Percentiles rank a stretch among this genome's conserved stretches.
Evolutionary conservation across 2,888 invertebrate genomes (phyloP).

Genomic region (Diplazon laetatorius): DNA sequence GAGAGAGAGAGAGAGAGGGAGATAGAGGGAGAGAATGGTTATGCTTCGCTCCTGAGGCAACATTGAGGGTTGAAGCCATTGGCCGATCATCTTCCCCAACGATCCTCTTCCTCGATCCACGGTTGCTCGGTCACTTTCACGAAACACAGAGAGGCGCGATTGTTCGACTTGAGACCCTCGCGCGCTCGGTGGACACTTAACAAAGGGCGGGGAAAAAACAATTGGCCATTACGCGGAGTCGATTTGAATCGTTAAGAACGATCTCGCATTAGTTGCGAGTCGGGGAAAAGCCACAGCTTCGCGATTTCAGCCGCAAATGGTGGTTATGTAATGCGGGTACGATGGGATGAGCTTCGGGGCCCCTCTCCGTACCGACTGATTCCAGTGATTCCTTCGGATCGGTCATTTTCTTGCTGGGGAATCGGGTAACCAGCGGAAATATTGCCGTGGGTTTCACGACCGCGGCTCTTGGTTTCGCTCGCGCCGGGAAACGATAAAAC

Average conservation of each 20-base stretch:
- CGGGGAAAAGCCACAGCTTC: conserved; percentile 2
- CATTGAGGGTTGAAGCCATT: too few relatives aligned
- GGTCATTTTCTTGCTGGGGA: conserved; percentile 49
- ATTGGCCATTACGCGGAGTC: conserved; percentile 53
- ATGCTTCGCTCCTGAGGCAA: too few relatives aligned
- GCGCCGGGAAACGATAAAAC: background rate
- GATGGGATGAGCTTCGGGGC: background rate
- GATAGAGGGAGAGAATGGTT: too few relatives aligned
- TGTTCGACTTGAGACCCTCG: background rate
- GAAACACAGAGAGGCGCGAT: conserved; percentile 3
- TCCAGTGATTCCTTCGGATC: conserved; percentile 55
- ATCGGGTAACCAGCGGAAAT: conserved; percentile 30
- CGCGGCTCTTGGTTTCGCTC: conserved; percentile 3
- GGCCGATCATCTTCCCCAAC: too few relatives aligned
- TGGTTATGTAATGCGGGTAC: background rate
- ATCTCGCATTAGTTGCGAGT: conserved; percentile 34
- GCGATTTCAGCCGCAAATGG: background rate
- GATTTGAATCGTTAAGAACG: conserved; percentile 58
- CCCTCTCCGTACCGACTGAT: conserved; percentile 28
- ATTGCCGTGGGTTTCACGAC: conserved; percentile 52
- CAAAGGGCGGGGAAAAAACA: conserved; percentile 39
- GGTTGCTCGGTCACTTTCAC: conserved; percentile 18
- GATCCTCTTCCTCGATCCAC: too few relatives aligned
- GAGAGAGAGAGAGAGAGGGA: too few relatives aligned
- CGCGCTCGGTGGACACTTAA: background rate